phyloP scores from a whole-genome alignment of 2,113 vertebrate genomes.

The Ictalurus furcatus region DNA sequence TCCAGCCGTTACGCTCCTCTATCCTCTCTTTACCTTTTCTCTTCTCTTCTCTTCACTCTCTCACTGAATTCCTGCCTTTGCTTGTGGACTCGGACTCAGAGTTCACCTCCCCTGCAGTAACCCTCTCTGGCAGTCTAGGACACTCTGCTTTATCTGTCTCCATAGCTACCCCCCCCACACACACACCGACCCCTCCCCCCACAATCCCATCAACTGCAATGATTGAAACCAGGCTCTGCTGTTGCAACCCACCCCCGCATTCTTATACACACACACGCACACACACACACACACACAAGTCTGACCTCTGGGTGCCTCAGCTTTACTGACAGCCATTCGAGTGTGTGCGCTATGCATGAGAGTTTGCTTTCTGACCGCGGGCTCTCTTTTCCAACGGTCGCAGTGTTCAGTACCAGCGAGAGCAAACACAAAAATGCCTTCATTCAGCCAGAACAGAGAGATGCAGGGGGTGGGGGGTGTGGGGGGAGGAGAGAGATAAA shows the following conservation, averaged over 20 bases:
- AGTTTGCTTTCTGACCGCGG: slow-evolving; percentile 44
- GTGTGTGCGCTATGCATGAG: slow-evolving; percentile 36
- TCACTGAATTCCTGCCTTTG: slow-evolving; percentile 25
- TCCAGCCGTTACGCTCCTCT: slow-evolving; percentile 26
- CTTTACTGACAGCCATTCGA: slow-evolving; percentile 18
- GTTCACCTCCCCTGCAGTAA: slow-evolving; percentile 16
- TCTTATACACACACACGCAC: slow-evolving; percentile 33
- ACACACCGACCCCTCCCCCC: not conserved
- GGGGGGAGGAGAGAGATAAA: not conserved
- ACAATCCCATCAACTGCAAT: slow-evolving; percentile 31
- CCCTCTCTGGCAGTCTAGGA: not conserved
- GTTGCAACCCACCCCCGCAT: slow-evolving; percentile 35
- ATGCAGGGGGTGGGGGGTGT: no score
- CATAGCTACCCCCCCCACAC: slow-evolving; percentile 4
- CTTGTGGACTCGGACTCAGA: slow-evolving; percentile 18
- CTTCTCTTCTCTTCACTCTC: slow-evolving; percentile 2
- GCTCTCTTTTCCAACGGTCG: slow-evolving; percentile 28
- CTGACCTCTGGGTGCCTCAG: slow-evolving; percentile 30
- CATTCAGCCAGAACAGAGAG: slow-evolving; percentile 24
- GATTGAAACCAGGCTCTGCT: slow-evolving; percentile 49
- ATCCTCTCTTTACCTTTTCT: slow-evolving; percentile 29
- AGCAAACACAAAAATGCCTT: slow-evolving; percentile 27
- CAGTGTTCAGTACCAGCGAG: slow-evolving; percentile 15
- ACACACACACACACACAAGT: slow-evolving; percentile 28
- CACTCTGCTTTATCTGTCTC: slow-evolving; percentile 12